Evolutionary conservation across 2,888 invertebrate genomes (phyloP).

Genomic region (Amiota minor): DNA sequence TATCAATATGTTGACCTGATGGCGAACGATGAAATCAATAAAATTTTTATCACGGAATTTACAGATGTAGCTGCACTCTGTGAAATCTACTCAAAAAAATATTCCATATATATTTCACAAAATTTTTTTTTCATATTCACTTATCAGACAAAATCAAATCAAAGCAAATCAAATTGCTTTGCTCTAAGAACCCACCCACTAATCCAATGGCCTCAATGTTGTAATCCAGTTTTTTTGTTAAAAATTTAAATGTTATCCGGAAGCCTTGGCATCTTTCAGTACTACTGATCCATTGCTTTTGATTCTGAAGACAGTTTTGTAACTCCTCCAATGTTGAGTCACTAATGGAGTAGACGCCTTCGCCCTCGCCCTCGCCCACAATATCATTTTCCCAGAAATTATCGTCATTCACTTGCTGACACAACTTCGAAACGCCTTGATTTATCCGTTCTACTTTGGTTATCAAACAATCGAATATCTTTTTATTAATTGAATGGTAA

Average conservation of each 20-base stretch:
- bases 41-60: constrained; percentile 49
- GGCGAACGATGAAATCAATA: constrained; percentile 57
- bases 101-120: too few relatives aligned
- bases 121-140: too few relatives aligned
- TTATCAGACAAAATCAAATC: too few relatives aligned
- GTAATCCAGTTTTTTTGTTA: constrained; percentile 57
- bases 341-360: not conserved
- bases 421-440: constrained; percentile 43
- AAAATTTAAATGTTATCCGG: constrained; percentile 55
- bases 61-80: constrained; percentile 54
- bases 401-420: not conserved
- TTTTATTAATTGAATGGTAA: constrained; percentile 83
- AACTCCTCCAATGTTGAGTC: constrained; percentile 44
- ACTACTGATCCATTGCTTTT: not conserved
- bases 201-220: constrained; percentile 51
- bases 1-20: constrained; percentile 43
- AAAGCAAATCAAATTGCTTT: too few relatives aligned
- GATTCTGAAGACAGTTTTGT: constrained; percentile 27
- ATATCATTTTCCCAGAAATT: not conserved
- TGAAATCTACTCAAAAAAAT: constrained; percentile 55
- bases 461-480: constrained; percentile 76
- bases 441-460: constrained; percentile 45
- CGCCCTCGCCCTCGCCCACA: not conserved
- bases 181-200: constrained; percentile 56
- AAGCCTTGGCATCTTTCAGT: constrained; percentile 50